Evolutionary conservation across 2,113 vertebrate genomes (phyloP), one percentile per base, ranked within the genome.

Genomic region (Percopsis transmontana): DNA sequence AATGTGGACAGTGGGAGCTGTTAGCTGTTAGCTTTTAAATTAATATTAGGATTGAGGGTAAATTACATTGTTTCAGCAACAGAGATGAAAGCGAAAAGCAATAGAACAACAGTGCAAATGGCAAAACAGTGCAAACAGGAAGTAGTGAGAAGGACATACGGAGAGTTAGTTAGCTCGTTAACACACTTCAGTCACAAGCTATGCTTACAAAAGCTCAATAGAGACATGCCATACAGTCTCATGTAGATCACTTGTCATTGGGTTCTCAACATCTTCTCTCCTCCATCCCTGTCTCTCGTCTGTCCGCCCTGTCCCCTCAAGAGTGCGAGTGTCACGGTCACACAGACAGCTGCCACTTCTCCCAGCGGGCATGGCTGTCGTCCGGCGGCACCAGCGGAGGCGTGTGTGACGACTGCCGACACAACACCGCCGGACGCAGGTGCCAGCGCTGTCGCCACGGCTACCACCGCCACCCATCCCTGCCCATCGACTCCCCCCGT

Each of bases 291-390:
- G 3, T 64, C 33, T 51, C 20, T 13, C 12, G 14, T 23, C 33
- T n/a, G 2, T 9, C 40, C 24, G 5, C 14, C 23, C 47, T 50
- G 18, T 53, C 21, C 27, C 33, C 27, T 45, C n/a, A 72, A 96
- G 95, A 90, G 72, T 96, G 95, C 14, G 93, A 94, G 72, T 97
- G 95, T 23, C 93, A 96, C 61, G 89, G 79, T 58, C 95, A 96
- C 0, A 88, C 95, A 2, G 80, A 92, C 6, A 94, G 92, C 89
- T 96, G 95, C 57, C 93, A 92, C 77, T 95, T 97, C 48, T 94
- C 94, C 4, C 87, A 68, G 77, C 81, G 88, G 2, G 78, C 86
- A 0, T 97, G 95, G 95, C 44, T 89, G 72, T 90, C 92, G 33
- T 94, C 93, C 0, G 89, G 90, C 0, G 92, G 91, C 59, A 84